phyloP scores from a whole-genome alignment of 2,888 invertebrate species.

The Spialia ferax region DNA sequence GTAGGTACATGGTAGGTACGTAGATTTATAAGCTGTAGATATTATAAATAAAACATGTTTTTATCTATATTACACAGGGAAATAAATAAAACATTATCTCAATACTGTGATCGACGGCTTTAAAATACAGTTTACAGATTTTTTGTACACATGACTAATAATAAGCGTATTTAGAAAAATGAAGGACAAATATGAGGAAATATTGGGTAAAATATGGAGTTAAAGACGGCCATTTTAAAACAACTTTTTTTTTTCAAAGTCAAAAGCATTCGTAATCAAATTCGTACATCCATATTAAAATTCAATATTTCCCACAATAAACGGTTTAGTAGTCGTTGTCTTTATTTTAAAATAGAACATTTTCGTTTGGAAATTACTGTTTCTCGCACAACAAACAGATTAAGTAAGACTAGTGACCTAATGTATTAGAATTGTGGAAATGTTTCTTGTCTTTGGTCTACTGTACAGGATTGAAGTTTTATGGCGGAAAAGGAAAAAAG shows the following conservation, averaged over 20 bases:
- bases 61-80: too few relatives aligned
- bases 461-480: constrained; percentile 50
- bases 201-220: constrained; percentile 34
- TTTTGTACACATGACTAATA: constrained; percentile 39
- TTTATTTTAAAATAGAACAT: constrained; percentile 29
- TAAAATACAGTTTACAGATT: constrained; percentile 17
- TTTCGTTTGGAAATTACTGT: constrained; percentile 46
- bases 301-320: constrained; percentile 28
- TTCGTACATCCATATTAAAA: constrained; percentile 28
- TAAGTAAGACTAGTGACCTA: constrained; percentile 52
- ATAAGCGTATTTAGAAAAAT: constrained; percentile 37
- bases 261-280: not conserved
- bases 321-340: constrained; percentile 45
- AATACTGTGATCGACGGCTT: constrained; percentile 29
- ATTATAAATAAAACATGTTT: too few relatives aligned
- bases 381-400: constrained; percentile 51
- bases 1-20: too few relatives aligned
- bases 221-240: constrained; percentile 17
- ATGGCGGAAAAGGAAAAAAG: constrained; percentile 45
- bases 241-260: not conserved
- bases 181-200: constrained; percentile 23
- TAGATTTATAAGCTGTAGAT: not conserved
- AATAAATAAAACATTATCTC: not conserved
- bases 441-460: constrained; percentile 61
- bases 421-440: constrained; percentile 46